These are phyloP conservation scores for Sarcophaga variegata DNA, from an alignment of 2,888 invertebrate species.

Conservation along the genomic window DNA sequence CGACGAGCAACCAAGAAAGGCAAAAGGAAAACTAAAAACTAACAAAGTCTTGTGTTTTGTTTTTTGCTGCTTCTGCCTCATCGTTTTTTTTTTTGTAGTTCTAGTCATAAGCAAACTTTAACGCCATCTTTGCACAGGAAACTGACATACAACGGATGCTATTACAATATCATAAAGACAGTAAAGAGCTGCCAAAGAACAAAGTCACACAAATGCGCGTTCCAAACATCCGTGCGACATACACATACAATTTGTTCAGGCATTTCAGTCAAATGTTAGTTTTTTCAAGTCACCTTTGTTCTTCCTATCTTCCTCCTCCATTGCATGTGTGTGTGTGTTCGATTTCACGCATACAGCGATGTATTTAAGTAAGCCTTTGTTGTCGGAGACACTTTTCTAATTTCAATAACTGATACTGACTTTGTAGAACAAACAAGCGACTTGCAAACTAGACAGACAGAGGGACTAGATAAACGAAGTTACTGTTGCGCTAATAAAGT, in stretches of 20 bases:
- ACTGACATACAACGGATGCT: slow-evolving; percentile 61
- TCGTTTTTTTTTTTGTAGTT: slow-evolving; percentile 5
- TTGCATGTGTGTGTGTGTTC: slow-evolving; percentile 5
- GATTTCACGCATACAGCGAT: background rate
- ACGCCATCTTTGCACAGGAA: slow-evolving; percentile 57
- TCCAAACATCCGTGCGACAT: background rate
- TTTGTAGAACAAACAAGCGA: background rate
- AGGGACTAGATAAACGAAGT: no score
- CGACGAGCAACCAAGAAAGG: background rate
- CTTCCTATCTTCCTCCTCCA: background rate
- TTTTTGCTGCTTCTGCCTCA: background rate
- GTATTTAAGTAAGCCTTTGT: slow-evolving; percentile 26
- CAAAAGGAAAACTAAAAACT: slow-evolving; percentile 27
- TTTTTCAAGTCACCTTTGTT: slow-evolving; percentile 22
- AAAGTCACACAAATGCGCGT: slow-evolving; percentile 3
- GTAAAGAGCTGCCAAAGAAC: slow-evolving; percentile 9
- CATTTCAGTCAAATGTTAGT: slow-evolving; percentile 3
- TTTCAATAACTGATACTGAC: slow-evolving; percentile 46
- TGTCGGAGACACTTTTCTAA: slow-evolving; percentile 4
- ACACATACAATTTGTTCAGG: slow-evolving; percentile 39
- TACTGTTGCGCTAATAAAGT: no score
- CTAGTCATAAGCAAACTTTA: slow-evolving; percentile 56
- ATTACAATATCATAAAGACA: slow-evolving; percentile 51
- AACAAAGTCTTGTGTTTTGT: slow-evolving; percentile 12
- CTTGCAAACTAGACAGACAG: no score